Evolutionary conservation across 2,797 vertebrate species (phyloP), one percentile per base, ranked within the genome.

Genomic region (Diplodus sargus): DNA sequence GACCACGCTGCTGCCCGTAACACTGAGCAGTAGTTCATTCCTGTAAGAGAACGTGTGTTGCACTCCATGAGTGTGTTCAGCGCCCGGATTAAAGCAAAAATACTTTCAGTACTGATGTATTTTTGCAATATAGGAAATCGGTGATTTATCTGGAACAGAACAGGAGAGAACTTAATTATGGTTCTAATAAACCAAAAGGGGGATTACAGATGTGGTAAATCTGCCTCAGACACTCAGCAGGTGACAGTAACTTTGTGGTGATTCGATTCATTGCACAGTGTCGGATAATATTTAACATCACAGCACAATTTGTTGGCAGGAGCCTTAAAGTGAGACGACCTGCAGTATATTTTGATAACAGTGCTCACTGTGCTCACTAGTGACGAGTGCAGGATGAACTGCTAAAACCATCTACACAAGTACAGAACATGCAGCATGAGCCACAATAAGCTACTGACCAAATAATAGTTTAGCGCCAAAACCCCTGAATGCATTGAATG

Each of bases 1-100:
- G 82, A 79, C 59, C 47, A 67, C 67, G 74, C 1, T 0, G 4
- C 7, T 30, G 34, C 13, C 47, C 18, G 11, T 49, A 17, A 67
- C 30, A 23, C 47, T 14, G 28, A 58, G 5, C 51, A 61, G 13
- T 0, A 12, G 23, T 18, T 18, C 75, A 85, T 78, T 84, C 78
- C 60, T 81, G 1, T 28, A 2, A 5, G 14, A 65, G n/a, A 28
- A 23, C 0, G 47, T 63, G 60, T 65, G 5, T 18, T 25, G 4
- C 14, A 39, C 7, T 5, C 16, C 15, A 4, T 8, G n/a, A 54
- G 49, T 59, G 60, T 20, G 8, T 28, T 52, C 34, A 71, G 30
- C 13, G 16, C 6, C 4, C 13, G 12, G 47, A 49, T 61, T 47
- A 20, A 72, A 66, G 17, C 8, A 2, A 51, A 51, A 39, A 66